Percentiles rank a stretch among this genome's conserved stretches.
phyloP scores from a whole-genome alignment of 2,888 invertebrate species.

The Rotaria macrura region DNA sequence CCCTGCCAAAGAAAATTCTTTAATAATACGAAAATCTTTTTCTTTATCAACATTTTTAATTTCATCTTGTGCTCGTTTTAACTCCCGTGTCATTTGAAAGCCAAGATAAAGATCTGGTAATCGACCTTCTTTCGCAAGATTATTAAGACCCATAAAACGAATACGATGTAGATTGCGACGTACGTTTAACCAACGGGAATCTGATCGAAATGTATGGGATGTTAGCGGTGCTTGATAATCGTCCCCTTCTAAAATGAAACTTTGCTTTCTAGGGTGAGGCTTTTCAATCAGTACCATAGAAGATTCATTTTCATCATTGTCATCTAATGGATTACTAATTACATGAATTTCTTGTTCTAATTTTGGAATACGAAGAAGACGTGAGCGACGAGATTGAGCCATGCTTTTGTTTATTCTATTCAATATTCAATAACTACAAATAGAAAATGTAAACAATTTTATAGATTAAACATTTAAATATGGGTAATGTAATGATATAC shows the following conservation, averaged over 20 bases:
- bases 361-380: neutral
- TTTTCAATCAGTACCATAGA: neutral
- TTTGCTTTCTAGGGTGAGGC: no score
- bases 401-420: no score
- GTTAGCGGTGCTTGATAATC: conserved; percentile 1
- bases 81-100: neutral
- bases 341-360: neutral
- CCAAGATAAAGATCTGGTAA: neutral
- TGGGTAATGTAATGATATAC: no score
- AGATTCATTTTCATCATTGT: neutral
- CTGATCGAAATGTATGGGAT: neutral
- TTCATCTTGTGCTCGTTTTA: neutral
- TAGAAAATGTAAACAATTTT: no score
- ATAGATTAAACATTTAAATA: no score
- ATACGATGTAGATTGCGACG: conserved; percentile 15
- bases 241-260: neutral
- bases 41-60: neutral
- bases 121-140: neutral
- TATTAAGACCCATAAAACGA: neutral
- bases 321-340: neutral
- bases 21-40: neutral
- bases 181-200: neutral
- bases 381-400: neutral
- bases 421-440: no score
- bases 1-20: neutral